phyloP scores from a whole-genome alignment of 2,888 invertebrate genomes.

The Trichopria drosophilae region DNA sequence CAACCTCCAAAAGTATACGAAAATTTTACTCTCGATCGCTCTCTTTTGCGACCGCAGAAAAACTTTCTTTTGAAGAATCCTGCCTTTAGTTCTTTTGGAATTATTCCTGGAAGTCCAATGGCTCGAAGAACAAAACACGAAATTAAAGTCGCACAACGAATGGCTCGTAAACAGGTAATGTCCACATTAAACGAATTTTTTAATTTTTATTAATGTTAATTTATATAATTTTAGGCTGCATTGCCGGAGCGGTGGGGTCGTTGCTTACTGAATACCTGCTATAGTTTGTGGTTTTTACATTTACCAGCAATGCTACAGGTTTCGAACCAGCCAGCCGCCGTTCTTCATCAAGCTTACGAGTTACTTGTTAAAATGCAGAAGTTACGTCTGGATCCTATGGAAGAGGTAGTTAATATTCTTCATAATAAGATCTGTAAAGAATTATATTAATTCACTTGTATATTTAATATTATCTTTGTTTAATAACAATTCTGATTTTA shows the following conservation, averaged over 20 bases:
- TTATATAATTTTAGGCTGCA: constrained; percentile 55
- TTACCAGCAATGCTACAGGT: constrained; percentile 80
- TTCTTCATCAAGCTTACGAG: constrained; percentile 72
- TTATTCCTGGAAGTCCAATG: constrained; percentile 83
- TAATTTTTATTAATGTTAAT: not conserved
- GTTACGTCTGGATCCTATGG: constrained; percentile 78
- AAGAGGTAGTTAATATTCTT: constrained; percentile 72
- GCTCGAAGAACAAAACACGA: constrained; percentile 94
- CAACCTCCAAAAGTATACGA: constrained; percentile 58
- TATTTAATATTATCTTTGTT: constrained; percentile 2
- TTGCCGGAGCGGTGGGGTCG: constrained; percentile 91
- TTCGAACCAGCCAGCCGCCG: constrained; percentile 61
- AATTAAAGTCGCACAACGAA: constrained; percentile 86
- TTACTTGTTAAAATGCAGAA: constrained; percentile 85
- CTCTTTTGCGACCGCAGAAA: constrained; percentile 61
- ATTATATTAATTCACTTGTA: not conserved
- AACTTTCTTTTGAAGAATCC: constrained; percentile 51
- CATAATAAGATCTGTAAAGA: not conserved
- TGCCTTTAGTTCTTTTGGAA: constrained; percentile 52
- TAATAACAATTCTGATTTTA: constrained; percentile 43
- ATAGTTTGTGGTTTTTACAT: constrained; percentile 94
- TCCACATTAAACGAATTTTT: not conserved
- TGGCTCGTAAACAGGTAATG: constrained; percentile 64
- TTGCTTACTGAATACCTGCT: constrained; percentile 84
- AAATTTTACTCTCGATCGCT: constrained; percentile 67